Evolutionary conservation across 2,888 invertebrate species (phyloP), one percentile per base, ranked within the genome.

Genomic region (Aphrophora alni): DNA sequence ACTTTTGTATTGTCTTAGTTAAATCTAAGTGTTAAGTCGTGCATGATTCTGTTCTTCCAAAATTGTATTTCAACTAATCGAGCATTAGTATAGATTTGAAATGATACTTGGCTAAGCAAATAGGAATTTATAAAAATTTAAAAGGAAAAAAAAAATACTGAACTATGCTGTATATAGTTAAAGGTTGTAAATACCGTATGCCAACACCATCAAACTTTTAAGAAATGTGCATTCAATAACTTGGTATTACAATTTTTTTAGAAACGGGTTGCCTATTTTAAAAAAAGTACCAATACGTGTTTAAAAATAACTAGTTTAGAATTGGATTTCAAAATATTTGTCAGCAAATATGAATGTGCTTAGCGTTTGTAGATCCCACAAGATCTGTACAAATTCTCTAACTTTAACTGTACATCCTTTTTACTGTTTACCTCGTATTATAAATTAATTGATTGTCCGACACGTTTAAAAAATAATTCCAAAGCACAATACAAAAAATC

Each of bases 11-110:
- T 59, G 59, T 59, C n/a, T 21, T 59, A 59, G 59, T n/a, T 59
- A 14, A 59, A 3, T 59, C 59, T 59, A 59, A 59, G 59, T 59
- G 59, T 59, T 59, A 59, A 59, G 59, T 59, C 59, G 73, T 78
- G 78, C 78, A 78, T 78, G 78, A 78, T 77, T 77, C 78, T 71
- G 78, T 78, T 78, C 78, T 78, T 78, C 78, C 78, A 78, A 24
- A n/a, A 59, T 59, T 59, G 59, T 59, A 59, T 59, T 59, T 59
- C 59, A 59, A 59, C 59, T 59, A 59, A 59, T 59, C 21, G 21
- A 59, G 5, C 59, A 21, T 59, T 59, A 59, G 59, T 59, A 21
- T 59, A 59, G 59, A 59, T 21, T 59, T 59, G 59, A 59, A 59
- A 4, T 59, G 59, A 21, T 44, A 44, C 14, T 59, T 59, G 21